Base-by-base conservation (phyloP, 2,113 vertebrate genomes). In the Hymenochirus boettgeri region DNA sequence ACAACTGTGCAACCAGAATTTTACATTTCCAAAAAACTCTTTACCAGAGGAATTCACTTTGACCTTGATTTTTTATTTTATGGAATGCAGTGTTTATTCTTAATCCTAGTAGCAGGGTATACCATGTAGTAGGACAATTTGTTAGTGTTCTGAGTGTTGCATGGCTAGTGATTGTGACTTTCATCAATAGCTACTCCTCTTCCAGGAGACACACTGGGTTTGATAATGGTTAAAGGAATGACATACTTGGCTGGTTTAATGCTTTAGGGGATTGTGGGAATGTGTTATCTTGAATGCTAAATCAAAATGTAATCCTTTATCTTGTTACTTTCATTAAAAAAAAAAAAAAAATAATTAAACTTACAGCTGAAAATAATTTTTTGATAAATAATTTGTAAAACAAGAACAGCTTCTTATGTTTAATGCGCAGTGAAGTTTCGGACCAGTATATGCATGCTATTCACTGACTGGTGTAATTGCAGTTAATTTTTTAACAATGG, bases 311-410 rank as follows among this genome's bases (percentile, higher is more conserved):
- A 33, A 33, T 15, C 47, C 19, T 48, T 57, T 37, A 48, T 65
- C 27, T 57, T 58, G 63, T 50, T 57, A 10, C 18, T 27, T 39
- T 26, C 15, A 22, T 42, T 51, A 33, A 58, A 58, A 59, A 21
- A 52, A 22, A 52, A 58, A 33, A 58, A 58, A 59, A 21, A 52
- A 6, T 58, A 29, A 59, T 67, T 51, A 61, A 51, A 53, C 56
- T 47, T 21, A 46, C 63, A 65, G 54, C 52, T 22, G 31, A 52
- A 52, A 52, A 29, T 52, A 46, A 42, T 51, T 17, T 21, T 21
- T 60, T 70, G 13, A 33, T 47, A 26, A 15, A 7, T 69, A 72
- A 65, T 52, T 51, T 50, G 47, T 52, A 18, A 35, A 23, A 73
- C 31, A 26, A 3, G 0, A 2, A 1, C 23, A 10, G 33, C n/a